Evolutionary conservation across 2,888 invertebrate genomes (phyloP).

Genomic region (Plagodis dolabraria): DNA sequence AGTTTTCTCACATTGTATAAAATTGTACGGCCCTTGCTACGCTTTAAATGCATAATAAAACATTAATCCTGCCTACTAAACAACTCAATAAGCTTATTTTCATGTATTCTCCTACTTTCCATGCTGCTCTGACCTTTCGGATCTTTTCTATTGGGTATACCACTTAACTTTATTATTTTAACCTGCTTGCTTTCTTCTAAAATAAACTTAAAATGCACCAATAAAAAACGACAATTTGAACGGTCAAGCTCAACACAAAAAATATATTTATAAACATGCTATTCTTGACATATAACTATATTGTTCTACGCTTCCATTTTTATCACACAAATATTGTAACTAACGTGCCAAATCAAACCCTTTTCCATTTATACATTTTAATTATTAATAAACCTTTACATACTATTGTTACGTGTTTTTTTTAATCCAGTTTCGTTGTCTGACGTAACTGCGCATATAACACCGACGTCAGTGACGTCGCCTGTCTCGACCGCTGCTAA

Average conservation of each 20-base stretch:
- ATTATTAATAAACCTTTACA: slow-evolving; percentile 65
- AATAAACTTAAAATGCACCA: slow-evolving; percentile 66
- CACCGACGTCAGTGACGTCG: slow-evolving; percentile 76
- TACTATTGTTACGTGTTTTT: slow-evolving; percentile 27
- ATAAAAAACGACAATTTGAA: slow-evolving; percentile 73
- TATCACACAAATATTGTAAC: slow-evolving; percentile 59
- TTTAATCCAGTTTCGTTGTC: slow-evolving; percentile 76
- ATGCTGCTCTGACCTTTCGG: slow-evolving; percentile 80
- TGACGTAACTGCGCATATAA: slow-evolving; percentile 82
- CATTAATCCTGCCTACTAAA: slow-evolving; percentile 21
- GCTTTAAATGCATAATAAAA: slow-evolving; percentile 42
- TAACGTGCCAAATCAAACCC: slow-evolving; percentile 60
- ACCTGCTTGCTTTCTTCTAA: slow-evolving; percentile 64
- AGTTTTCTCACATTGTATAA: slow-evolving; percentile 5
- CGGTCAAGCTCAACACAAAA: slow-evolving; percentile 82
- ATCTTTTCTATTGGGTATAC: slow-evolving; percentile 80
- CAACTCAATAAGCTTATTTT: slow-evolving; percentile 62
- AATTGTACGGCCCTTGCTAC: slow-evolving; percentile 43
- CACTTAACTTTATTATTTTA: slow-evolving; percentile 46
- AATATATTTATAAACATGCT: slow-evolving; percentile 80
- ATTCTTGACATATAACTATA: slow-evolving; percentile 71
- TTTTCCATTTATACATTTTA: slow-evolving; percentile 56
- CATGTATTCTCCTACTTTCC: slow-evolving; percentile 75
- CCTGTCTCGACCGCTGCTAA: slow-evolving; percentile 73
- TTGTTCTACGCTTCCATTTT: slow-evolving; percentile 62